Evolutionary conservation across 30 jellyfish, hydroid and myxozoan genomes (phyloP).

Genomic region (Nemopilema nomurai): DNA sequence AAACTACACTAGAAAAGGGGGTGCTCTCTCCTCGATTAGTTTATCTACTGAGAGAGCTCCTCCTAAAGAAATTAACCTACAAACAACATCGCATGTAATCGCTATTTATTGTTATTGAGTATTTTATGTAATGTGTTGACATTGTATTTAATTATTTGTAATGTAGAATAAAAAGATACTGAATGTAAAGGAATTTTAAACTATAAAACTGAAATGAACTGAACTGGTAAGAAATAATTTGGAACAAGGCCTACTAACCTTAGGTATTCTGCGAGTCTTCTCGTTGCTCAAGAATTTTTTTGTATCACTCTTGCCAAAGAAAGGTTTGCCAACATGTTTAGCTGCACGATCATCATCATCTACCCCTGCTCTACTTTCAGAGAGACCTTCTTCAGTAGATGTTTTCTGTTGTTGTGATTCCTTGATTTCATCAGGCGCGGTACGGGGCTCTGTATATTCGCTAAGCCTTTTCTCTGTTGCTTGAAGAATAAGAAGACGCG

Average conservation of each 20-base stretch:
- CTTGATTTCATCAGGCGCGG: too few relatives aligned
- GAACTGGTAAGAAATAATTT: neutral
- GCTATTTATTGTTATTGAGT: neutral
- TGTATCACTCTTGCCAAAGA: too few relatives aligned
- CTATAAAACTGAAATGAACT: neutral
- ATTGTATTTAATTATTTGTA: neutral
- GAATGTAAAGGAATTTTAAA: neutral
- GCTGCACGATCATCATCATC: too few relatives aligned
- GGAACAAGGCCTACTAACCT: neutral
- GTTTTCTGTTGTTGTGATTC: neutral
- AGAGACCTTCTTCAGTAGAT: neutral
- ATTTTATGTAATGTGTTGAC: neutral
- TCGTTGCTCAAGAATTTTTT: too few relatives aligned
- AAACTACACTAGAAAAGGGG: neutral
- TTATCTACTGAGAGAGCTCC: neutral
- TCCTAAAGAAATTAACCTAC: neutral
- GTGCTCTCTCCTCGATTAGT: neutral
- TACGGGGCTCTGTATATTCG: too few relatives aligned
- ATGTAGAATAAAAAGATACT: neutral
- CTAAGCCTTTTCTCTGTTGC: constrained; percentile 36
- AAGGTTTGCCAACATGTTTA: too few relatives aligned
- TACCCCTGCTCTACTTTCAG: too few relatives aligned
- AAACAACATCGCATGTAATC: neutral
- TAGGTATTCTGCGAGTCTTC: too few relatives aligned
- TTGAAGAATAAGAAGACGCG: constrained; percentile 33